Conservation (phyloP, 30 jellyfish, hydroid and myxozoan genomes). For the Rhopilema esculentum region DNA sequence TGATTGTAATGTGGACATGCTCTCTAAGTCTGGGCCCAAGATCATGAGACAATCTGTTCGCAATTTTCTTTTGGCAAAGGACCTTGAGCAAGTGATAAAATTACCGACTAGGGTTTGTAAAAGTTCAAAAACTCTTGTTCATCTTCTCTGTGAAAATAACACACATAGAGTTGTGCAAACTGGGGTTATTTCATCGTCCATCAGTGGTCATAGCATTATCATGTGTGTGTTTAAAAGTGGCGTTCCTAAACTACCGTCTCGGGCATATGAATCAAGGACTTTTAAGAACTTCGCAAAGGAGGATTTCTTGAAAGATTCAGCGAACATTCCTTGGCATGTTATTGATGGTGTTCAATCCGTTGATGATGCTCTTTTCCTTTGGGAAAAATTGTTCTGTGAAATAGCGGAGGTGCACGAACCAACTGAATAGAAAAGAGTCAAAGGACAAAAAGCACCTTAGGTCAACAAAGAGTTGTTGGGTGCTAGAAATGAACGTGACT, state of each 20-base stretch:
- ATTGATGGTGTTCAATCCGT: constrained; percentile 52
- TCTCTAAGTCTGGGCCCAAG: constrained; percentile 45
- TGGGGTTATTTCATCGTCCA: constrained; percentile 39
- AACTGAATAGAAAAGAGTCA: constrained; percentile 35
- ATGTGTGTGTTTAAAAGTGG: constrained; percentile 58
- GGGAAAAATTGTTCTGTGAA: constrained; percentile 48
- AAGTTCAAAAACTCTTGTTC: constrained; percentile 34
- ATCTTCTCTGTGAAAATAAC: constrained; percentile 26
- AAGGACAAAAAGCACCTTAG: constrained; percentile 38
- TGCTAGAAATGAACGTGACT: constrained; percentile 49
- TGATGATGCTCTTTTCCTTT: constrained; percentile 62
- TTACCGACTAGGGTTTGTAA: constrained; percentile 36
- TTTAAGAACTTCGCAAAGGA: constrained; percentile 32
- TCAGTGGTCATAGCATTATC: constrained; percentile 28
- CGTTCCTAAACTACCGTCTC: constrained; percentile 52
- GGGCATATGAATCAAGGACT: constrained; percentile 47
- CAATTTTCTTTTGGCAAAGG: constrained; percentile 35
- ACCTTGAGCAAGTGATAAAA: constrained; percentile 18
- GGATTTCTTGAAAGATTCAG: constrained; percentile 27
- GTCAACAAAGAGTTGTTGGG: constrained; percentile 38
- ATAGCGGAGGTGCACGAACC: constrained; percentile 66
- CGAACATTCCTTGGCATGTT: constrained; percentile 54
- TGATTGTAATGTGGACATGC: constrained; percentile 44
- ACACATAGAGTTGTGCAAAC: constrained; percentile 38
- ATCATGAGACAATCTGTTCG: constrained; percentile 27